Conservation (phyloP, 2,888 invertebrate genomes). For the Drosophila setosimentum region DNA sequence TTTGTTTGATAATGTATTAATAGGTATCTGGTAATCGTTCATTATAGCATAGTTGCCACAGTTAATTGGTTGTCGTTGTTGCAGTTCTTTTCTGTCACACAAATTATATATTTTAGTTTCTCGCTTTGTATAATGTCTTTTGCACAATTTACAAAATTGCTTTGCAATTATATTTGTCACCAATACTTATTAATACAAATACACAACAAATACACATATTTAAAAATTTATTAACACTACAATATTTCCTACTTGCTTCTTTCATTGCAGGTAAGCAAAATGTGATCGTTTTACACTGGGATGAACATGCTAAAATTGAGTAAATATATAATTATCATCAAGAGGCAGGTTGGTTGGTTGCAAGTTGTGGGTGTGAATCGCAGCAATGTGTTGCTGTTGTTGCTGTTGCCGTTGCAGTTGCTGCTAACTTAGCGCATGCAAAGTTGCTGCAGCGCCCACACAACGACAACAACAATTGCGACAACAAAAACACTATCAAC, state of each 20-base stretch:
- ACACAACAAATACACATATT: not conserved
- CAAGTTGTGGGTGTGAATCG: conserved; percentile 69
- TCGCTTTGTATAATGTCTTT: conserved; percentile 30
- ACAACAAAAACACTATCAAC: conserved; percentile 4
- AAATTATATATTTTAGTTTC: conserved; percentile 46
- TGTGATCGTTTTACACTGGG: not conserved
- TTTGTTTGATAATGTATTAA: not conserved
- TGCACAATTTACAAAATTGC: conserved; percentile 11
- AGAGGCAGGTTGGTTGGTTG: conserved; percentile 7
- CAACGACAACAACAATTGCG: conserved; percentile 29
- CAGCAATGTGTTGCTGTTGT: conserved; percentile 35
- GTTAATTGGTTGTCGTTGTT: conserved; percentile 21
- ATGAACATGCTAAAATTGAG: conserved; percentile 33
- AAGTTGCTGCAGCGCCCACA: conserved; percentile 47
- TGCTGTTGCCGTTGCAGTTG: conserved; percentile 11
- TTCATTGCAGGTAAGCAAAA: conserved; percentile 59
- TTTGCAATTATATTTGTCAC: conserved; percentile 1
- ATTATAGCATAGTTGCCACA: not conserved
- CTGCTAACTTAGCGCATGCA: conserved; percentile 38
- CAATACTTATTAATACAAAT: not conserved
- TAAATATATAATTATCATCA: conserved; percentile 57
- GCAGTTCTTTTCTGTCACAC: conserved; percentile 8
- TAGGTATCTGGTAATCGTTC: conserved; percentile 10
- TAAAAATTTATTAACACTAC: conserved; percentile 14
- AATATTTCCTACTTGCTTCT: conserved; percentile 23